These are phyloP conservation scores for Sogatella furcifera DNA, from an alignment of 1,140 invertebrate genomes.

Conservation along the genomic window DNA sequence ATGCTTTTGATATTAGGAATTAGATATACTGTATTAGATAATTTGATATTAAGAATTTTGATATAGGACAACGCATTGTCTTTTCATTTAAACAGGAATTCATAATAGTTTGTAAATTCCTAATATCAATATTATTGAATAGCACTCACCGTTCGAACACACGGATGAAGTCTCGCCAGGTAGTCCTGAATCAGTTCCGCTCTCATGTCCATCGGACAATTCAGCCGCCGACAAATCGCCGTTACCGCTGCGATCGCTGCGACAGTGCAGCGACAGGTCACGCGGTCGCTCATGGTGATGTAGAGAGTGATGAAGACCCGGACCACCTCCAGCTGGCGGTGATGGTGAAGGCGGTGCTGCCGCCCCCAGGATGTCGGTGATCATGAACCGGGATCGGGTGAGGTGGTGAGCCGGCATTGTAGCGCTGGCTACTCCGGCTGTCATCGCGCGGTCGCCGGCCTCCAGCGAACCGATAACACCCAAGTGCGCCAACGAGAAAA, in stretches of 20 bases:
- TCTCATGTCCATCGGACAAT: constrained; percentile 27
- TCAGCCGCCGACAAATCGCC: constrained; percentile 20
- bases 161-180: constrained; percentile 29
- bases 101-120: no score
- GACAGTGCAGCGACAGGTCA: constrained; percentile 15
- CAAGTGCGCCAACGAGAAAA: no score
- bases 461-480: background rate
- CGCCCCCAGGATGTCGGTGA: constrained; percentile 29
- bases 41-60: no score
- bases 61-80: no score
- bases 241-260: background rate
- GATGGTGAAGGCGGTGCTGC: constrained; percentile 22
- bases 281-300: constrained; percentile 22
- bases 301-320: constrained; percentile 20
- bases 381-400: constrained; percentile 29
- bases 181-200: constrained; percentile 27
- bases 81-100: no score
- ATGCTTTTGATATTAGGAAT: no score
- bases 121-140: no score
- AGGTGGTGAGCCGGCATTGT: constrained; percentile 19
- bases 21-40: no score
- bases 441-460: background rate
- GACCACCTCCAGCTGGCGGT: constrained; percentile 18
- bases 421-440: constrained; percentile 11
- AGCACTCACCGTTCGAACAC: constrained; percentile 30